Base-by-base conservation (phyloP, 2,888 invertebrate species). In the Ennomos quercinarius region DNA sequence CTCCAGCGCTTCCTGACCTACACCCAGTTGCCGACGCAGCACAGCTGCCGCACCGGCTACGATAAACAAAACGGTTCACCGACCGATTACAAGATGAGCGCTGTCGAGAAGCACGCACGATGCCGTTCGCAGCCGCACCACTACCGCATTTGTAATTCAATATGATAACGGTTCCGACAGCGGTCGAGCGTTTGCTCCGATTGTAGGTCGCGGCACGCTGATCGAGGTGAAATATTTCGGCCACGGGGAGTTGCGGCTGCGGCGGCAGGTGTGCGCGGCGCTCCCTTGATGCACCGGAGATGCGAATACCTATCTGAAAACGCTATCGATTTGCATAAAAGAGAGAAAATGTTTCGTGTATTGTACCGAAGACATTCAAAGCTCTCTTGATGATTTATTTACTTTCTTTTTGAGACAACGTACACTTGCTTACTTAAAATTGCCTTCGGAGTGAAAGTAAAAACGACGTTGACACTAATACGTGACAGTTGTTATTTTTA, bases 21-120 rank as follows among this genome's bases (percentile, higher is more conserved):
- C 89, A 90, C 87, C 86, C 78, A 77, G 79, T 68, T 74, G 76
- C 72, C 72, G 77, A 78, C 75, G 79, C 73, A 75, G 77, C 75
- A 79, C 73, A 75, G 77, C 78, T 74, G 79, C 73, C 76, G 77
- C 82, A 80, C 78, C 83, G 84, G 78, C 86, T 80, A 80, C 85
- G 86, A 89, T 88, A 90, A 90, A 91, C 91, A 91, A 88, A 27
- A 88, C 90, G 89, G 91, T 91, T 91, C 91, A 89, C 78, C 90
- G 91, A 90, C 89, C 91, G 91, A 92, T 91, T 89, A 85, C 80
- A 80, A 73, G 78, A 74, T 67, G 73, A 77, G 73, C 76, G 73
- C 78, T 76, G 76, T 70, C 69, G 76, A 81, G 77, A 80, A 75
- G 74, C 76, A 73, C 77, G 73, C 73, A 71, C 73, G 75, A 68